These are phyloP conservation scores for Coilia nasus DNA, from an alignment of 2,797 vertebrate genomes.

Conservation along the genomic window DNA sequence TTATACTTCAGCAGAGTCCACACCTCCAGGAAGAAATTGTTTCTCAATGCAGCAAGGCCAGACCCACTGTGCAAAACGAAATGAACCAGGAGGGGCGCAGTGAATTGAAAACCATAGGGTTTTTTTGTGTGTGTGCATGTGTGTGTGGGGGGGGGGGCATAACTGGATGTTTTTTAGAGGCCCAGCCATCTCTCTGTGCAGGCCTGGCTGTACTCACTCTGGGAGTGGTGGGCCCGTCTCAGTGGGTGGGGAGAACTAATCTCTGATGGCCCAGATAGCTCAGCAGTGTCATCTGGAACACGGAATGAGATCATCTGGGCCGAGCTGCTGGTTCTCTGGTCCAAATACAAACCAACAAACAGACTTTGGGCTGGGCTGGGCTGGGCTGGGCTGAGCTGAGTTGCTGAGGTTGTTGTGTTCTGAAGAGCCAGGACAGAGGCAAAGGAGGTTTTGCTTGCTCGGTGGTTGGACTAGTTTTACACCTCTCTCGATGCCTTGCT, in stretches of 20 bases:
- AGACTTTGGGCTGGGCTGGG: background rate
- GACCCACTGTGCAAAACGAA: too few species aligned
- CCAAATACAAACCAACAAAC: background rate
- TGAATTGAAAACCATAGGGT: background rate
- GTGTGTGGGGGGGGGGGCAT: background rate
- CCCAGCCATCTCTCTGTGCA: background rate
- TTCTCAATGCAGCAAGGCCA: too few species aligned
- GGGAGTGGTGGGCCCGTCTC: background rate
- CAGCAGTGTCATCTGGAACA: background rate
- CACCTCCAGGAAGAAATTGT: too few species aligned
- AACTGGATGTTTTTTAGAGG: background rate
- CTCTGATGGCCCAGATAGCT: background rate
- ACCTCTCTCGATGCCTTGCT: constrained; percentile 31
- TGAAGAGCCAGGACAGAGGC: too few species aligned
- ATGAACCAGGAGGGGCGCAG: too few species aligned
- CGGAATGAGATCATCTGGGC: background rate
- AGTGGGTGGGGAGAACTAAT: background rate
- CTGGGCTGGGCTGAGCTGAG: background rate
- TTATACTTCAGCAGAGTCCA: too few species aligned
- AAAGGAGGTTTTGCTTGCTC: background rate
- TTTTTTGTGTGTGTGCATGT: background rate
- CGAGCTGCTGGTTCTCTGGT: background rate
- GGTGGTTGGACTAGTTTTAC: background rate
- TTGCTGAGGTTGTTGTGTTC: background rate
- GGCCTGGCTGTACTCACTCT: background rate